Conservation (phyloP, 2,113 vertebrate genomes). For the Dicentrarchus labrax region DNA sequence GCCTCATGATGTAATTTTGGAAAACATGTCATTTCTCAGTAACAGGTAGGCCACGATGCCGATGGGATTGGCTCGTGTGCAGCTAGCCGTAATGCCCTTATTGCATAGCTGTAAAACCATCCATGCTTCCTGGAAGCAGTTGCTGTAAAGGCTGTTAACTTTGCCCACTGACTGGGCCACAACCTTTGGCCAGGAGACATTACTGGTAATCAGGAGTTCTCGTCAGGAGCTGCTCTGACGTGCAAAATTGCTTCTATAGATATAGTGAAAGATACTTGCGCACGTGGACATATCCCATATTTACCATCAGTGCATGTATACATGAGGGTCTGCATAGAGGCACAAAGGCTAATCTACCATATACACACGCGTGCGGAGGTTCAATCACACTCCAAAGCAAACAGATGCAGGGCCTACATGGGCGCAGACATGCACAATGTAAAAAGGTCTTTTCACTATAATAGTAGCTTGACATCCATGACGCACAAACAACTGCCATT, state of each 20-base stretch:
- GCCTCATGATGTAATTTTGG: conserved; percentile 75
- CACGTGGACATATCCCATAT: conserved; percentile 12
- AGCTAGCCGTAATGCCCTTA: conserved; percentile 52
- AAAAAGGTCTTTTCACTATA: conserved; percentile 54
- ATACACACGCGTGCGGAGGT: background rate
- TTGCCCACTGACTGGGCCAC: conserved; percentile 23
- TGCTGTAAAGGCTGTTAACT: conserved; percentile 26
- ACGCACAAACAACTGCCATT: conserved; percentile 56
- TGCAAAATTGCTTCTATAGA: conserved; percentile 15
- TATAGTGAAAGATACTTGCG: conserved; percentile 66
- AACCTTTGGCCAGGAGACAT: conserved; percentile 47
- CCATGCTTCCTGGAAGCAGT: conserved; percentile 40
- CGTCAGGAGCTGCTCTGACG: conserved; percentile 20
- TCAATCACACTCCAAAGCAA: conserved; percentile 41
- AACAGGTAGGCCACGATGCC: conserved; percentile 67
- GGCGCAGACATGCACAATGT: conserved; percentile 3
- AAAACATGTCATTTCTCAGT: conserved; percentile 68
- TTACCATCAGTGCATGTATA: conserved; percentile 27
- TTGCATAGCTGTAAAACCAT: conserved; percentile 69
- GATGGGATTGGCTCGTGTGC: conserved; percentile 31
- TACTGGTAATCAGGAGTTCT: conserved; percentile 30
- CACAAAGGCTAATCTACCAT: conserved; percentile 11
- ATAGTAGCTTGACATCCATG: conserved; percentile 33
- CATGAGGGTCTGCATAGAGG: background rate
- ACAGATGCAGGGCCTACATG: conserved; percentile 22